Evolutionary conservation across 2,888 invertebrate genomes (phyloP).

Genomic region (Linhomoeus sp.): DNA sequence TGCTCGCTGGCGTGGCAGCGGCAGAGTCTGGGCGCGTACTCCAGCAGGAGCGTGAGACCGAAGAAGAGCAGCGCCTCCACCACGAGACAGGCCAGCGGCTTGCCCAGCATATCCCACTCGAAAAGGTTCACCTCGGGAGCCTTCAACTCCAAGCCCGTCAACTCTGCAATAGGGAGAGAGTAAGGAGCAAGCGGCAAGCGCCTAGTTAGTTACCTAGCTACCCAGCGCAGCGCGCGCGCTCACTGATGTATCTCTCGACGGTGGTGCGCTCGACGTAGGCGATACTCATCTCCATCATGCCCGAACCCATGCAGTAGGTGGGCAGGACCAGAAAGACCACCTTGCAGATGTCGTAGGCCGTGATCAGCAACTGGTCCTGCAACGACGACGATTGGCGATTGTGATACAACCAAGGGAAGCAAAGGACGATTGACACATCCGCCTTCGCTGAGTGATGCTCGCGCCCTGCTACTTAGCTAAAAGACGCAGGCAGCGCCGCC

Average conservation of each 20-base stretch:
- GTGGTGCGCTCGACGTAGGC: slow-evolving; percentile 19
- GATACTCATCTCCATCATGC: slow-evolving; percentile 10
- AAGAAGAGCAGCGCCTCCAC: slow-evolving; percentile 44
- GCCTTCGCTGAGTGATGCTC: no score
- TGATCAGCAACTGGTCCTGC: slow-evolving; percentile 13
- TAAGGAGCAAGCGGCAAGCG: not conserved
- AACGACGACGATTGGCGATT: no score
- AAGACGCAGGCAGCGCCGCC: no score
- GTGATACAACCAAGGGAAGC: no score
- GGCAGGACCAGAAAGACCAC: slow-evolving; percentile 57
- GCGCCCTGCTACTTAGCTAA: no score
- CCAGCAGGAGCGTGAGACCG: slow-evolving; percentile 37
- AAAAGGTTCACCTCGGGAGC: slow-evolving; percentile 16
- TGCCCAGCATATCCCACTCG: slow-evolving; percentile 44
- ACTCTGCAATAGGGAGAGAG: no score
- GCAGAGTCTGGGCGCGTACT: no score
- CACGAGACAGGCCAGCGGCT: slow-evolving; percentile 45
- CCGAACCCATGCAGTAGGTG: slow-evolving; percentile 61
- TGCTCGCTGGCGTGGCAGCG: no score
- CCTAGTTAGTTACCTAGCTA: no score
- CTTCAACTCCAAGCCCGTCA: not conserved
- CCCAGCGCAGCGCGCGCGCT: no score
- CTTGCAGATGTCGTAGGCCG: slow-evolving; percentile 38
- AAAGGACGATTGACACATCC: no score
- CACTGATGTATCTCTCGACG: slow-evolving; percentile 21